A percentile compares a stretch with the other conserved stretches of the same genome.
These are phyloP conservation scores for Anarrhichthys ocellatus DNA, from an alignment of 2,113 vertebrate genomes.

Conservation along the genomic window DNA sequence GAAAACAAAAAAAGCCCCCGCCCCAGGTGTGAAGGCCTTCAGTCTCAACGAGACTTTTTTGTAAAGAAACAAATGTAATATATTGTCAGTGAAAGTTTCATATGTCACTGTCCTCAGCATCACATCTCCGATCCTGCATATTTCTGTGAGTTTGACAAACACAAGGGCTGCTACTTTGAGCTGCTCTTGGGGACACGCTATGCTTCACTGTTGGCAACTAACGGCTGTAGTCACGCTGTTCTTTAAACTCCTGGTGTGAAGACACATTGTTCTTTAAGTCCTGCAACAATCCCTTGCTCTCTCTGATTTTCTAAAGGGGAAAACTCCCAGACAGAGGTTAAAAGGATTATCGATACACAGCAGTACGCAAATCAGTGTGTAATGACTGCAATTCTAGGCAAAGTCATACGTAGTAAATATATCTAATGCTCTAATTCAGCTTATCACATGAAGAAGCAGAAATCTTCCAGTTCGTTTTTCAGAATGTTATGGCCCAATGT, in stretches of 20 bases:
- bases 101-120: slow-evolving; percentile 7
- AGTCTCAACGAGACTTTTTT: not conserved
- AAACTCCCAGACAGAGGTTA: slow-evolving; percentile 30
- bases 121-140: slow-evolving; percentile 13
- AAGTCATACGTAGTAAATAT: not conserved
- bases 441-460: not conserved
- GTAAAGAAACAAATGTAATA: not conserved
- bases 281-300: slow-evolving; percentile 37
- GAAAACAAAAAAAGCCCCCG: too few species aligned
- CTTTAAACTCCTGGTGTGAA: slow-evolving; percentile 33
- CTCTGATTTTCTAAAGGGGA: slow-evolving; percentile 42
- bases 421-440: slow-evolving; percentile 1
- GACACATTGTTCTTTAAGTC: slow-evolving; percentile 53
- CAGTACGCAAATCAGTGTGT: not conserved
- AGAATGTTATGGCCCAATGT: not conserved
- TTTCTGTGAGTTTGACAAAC: slow-evolving; percentile 31
- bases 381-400: slow-evolving; percentile 5
- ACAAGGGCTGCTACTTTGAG: slow-evolving; percentile 6
- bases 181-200: slow-evolving; percentile 23
- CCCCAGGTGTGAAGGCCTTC: too few species aligned
- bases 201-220: slow-evolving; percentile 34
- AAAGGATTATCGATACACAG: slow-evolving; percentile 26
- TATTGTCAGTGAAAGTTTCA: not conserved
- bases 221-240: slow-evolving; percentile 35
- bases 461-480: not conserved